Conservation (phyloP, 1,140 invertebrate species). For the Ceratoteleas bidentatus region DNA sequence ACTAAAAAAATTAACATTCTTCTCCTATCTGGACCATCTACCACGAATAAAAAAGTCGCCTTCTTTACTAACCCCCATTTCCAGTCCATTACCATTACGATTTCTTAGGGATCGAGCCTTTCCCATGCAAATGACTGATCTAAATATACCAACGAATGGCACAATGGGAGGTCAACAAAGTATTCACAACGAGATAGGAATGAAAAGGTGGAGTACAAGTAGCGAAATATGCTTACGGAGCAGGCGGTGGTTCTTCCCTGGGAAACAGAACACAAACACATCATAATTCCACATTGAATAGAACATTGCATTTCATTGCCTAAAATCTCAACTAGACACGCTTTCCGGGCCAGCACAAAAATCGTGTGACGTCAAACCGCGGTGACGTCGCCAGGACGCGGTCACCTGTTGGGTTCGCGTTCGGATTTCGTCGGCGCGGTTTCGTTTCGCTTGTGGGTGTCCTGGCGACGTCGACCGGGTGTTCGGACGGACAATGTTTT, state of each 20-base stretch:
- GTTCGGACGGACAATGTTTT: slow-evolving; percentile 29
- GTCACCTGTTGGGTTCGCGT: too few species aligned
- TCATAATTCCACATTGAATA: slow-evolving; percentile 1
- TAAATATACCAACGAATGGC: background rate
- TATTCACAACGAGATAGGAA: background rate
- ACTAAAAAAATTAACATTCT: too few species aligned
- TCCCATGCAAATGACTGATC: background rate
- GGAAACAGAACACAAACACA: background rate
- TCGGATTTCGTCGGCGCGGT: too few species aligned
- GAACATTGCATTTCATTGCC: background rate
- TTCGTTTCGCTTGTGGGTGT: background rate
- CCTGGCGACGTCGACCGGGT: slow-evolving; percentile 17
- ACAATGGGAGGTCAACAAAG: background rate
- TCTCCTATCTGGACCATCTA: too few species aligned
- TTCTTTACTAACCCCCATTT: too few species aligned
- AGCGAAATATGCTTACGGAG: background rate
- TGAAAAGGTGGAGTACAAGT: background rate
- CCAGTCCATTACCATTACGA: too few species aligned
- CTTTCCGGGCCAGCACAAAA: background rate
- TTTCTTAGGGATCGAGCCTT: background rate
- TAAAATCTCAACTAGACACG: background rate
- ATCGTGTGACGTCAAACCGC: background rate
- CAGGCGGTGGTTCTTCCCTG: background rate
- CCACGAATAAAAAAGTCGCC: too few species aligned
- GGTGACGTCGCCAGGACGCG: background rate